Percentiles rank a stretch among this genome's conserved stretches.
Evolutionary conservation across 2,888 invertebrate species (phyloP).

Genomic region (Sussaba pulchella): DNA sequence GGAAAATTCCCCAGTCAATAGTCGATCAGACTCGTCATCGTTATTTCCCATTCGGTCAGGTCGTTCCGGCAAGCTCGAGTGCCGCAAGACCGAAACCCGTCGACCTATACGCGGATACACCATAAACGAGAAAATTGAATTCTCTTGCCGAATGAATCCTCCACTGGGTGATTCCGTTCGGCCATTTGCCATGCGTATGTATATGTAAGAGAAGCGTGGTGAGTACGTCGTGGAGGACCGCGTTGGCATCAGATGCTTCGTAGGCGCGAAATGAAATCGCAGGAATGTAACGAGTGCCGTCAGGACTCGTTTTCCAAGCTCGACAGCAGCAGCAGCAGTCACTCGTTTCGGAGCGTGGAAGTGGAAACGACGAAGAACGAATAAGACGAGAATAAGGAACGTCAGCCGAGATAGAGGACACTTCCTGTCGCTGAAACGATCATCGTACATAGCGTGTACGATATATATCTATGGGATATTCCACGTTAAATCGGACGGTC

Average conservation of each 20-base stretch:
- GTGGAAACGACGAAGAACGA: conserved; percentile 12
- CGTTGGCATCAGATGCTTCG: conserved; percentile 68
- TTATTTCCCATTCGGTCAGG: conserved; percentile 38
- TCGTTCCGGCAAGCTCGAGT: conserved; percentile 42
- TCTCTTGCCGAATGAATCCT: conserved; percentile 53
- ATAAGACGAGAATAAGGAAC: conserved; percentile 46
- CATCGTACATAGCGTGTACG: conserved; percentile 33
- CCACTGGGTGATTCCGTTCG: conserved; percentile 12
- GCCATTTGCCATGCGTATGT: conserved; percentile 50
- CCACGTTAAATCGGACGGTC: too few relatives aligned
- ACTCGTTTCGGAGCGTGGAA: conserved; percentile 9
- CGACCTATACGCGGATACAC: conserved; percentile 44
- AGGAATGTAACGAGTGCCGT: conserved; percentile 75
- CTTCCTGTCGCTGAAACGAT: conserved; percentile 31
- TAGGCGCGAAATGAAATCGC: conserved; percentile 76
- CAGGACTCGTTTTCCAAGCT: conserved; percentile 60
- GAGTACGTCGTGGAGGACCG: conserved; percentile 39
- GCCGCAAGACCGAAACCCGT: neutral
- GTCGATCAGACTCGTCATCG: conserved; percentile 42
- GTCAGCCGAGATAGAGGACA: conserved; percentile 33
- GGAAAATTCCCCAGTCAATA: conserved; percentile 37
- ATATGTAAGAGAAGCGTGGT: conserved; percentile 31
- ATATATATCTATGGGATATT: conserved; percentile 4
- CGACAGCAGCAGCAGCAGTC: conserved; percentile 45
- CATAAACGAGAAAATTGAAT: conserved; percentile 68